Percentiles rank a stretch among this genome's conserved stretches.
These are phyloP conservation scores for Drepana arcuata DNA, from an alignment of 1,140 invertebrate genomes.

Conservation along the genomic window DNA sequence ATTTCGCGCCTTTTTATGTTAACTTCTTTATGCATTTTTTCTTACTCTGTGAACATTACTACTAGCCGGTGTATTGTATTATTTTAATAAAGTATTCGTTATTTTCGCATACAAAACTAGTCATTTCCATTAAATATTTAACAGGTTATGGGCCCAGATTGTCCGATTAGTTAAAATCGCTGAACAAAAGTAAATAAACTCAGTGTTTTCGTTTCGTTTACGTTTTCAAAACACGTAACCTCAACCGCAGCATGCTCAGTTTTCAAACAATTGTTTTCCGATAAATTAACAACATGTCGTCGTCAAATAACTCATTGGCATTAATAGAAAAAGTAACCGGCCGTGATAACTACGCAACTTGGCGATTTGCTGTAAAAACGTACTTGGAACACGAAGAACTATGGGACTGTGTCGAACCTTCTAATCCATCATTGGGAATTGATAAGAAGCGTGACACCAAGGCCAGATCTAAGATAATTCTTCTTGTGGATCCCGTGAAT, in stretches of 20 bases:
- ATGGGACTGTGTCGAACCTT: background rate
- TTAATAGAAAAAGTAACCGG: background rate
- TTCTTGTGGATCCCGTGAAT: slow-evolving; percentile 12
- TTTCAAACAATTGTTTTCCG: no score
- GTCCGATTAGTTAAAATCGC: background rate
- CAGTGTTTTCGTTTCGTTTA: no score
- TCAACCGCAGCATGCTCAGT: background rate
- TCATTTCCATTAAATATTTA: background rate
- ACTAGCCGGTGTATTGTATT: background rate
- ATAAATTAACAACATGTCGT: background rate
- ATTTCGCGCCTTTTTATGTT: background rate
- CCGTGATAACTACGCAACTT: background rate
- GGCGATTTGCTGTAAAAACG: slow-evolving; percentile 1
- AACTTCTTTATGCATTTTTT: background rate
- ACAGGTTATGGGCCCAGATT: background rate
- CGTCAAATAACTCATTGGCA: background rate
- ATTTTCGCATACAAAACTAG: background rate
- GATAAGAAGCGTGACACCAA: slow-evolving; percentile 6
- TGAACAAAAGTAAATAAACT: background rate
- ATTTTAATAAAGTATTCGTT: background rate
- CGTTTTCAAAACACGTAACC: background rate
- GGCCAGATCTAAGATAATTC: slow-evolving; percentile 14
- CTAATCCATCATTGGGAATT: background rate
- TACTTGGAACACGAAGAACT: background rate
- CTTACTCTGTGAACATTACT: background rate